Evolutionary conservation across 1,140 invertebrate species (phyloP).

Genomic region (Drosophila willistoni): DNA sequence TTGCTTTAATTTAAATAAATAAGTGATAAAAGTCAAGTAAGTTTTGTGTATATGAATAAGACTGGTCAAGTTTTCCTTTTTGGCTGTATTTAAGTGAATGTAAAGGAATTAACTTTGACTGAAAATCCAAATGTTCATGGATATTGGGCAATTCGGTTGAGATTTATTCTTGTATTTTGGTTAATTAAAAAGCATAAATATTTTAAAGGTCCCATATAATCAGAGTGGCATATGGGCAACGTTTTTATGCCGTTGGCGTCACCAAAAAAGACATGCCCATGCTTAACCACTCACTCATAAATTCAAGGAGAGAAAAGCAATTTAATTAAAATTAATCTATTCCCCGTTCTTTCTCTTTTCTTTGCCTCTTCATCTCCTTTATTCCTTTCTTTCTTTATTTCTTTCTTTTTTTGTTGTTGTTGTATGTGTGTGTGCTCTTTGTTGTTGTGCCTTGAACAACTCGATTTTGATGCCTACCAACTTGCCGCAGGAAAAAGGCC

Average conservation of each 20-base stretch:
- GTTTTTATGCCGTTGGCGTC: constrained; percentile 34
- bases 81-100: too few relatives aligned
- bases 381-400: constrained; percentile 34
- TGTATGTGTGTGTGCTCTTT: constrained; percentile 12
- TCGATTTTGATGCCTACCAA: constrained; percentile 58
- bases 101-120: too few relatives aligned
- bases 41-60: too few relatives aligned
- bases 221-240: constrained; percentile 52
- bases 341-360: constrained; percentile 34
- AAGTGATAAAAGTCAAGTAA: too few relatives aligned
- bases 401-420: too few relatives aligned
- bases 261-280: constrained; percentile 20
- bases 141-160: constrained; percentile 27
- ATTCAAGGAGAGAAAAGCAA: constrained; percentile 68
- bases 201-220: constrained; percentile 39
- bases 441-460: constrained; percentile 20
- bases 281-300: constrained; percentile 50
- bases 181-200: constrained; percentile 66
- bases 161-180: constrained; percentile 45
- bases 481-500: constrained; percentile 91
- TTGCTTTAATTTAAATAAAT: too few relatives aligned
- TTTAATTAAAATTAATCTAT: constrained; percentile 82
- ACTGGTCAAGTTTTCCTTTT: too few relatives aligned
- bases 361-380: constrained; percentile 17
- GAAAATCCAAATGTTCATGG: not conserved